These are phyloP conservation scores for Chelidonichthys spinosus DNA, from an alignment of 2,797 vertebrate genomes.

Conservation along the genomic window DNA sequence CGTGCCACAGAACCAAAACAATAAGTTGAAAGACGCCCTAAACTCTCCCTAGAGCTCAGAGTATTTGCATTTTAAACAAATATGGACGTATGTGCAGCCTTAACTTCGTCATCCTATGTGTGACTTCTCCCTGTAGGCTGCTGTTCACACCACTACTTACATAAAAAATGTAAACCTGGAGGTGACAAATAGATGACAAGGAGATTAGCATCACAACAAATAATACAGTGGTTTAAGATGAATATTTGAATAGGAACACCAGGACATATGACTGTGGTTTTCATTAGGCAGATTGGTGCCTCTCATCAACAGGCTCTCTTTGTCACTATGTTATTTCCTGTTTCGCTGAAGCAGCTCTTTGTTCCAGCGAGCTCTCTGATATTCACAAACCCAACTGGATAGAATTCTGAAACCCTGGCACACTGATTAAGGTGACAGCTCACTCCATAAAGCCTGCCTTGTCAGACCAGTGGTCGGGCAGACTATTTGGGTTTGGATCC, in stretches of 20 bases:
- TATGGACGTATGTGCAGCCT: neutral
- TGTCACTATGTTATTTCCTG: constrained; percentile 76
- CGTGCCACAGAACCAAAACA: neutral
- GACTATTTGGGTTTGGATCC: constrained; percentile 26
- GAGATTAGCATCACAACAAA: neutral
- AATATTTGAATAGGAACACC: constrained; percentile 47
- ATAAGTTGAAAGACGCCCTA: neutral
- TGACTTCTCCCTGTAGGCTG: neutral
- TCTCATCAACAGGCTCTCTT: constrained; percentile 77
- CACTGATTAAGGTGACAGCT: constrained; percentile 69
- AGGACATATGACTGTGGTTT: constrained; percentile 48
- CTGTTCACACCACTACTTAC: neutral
- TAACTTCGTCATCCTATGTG: too few species aligned
- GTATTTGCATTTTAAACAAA: neutral
- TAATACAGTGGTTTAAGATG: constrained; percentile 19
- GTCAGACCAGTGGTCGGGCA: constrained; percentile 34
- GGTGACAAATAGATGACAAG: neutral
- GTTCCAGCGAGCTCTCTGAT: constrained; percentile 72
- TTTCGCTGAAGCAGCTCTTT: constrained; percentile 79
- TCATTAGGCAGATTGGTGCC: constrained; percentile 67
- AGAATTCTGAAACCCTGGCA: constrained; percentile 72
- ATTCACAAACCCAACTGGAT: constrained; percentile 74
- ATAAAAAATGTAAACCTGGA: neutral
- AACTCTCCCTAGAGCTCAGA: neutral
- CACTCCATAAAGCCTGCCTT: constrained; percentile 68